phyloP scores from a whole-genome alignment of 2,797 vertebrate species.

The Denticeps clupeoides region DNA sequence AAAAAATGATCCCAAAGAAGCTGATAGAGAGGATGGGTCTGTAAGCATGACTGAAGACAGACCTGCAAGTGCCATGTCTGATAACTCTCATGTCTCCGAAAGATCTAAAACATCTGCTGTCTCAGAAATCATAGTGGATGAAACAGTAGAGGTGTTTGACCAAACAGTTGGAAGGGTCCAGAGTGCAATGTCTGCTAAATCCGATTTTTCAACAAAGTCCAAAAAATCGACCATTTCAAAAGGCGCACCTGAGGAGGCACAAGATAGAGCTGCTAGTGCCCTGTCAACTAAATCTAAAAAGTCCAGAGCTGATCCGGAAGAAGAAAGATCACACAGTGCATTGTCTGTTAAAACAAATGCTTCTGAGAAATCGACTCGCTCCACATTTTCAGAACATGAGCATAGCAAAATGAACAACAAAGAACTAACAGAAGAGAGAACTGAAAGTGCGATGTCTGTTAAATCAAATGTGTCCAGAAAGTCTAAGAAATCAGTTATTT shows the following conservation, averaged over 20 bases:
- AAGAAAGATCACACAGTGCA: background rate
- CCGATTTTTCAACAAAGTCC: background rate
- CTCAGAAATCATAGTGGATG: too few relatives aligned
- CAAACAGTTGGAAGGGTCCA: slow-evolving; percentile 7
- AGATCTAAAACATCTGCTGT: slow-evolving; percentile 22
- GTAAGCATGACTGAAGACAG: slow-evolving; percentile 11
- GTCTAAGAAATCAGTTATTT: slow-evolving; percentile 12
- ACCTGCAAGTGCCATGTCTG: slow-evolving; percentile 23
- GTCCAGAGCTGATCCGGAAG: background rate
- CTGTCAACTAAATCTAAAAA: slow-evolving; percentile 7
- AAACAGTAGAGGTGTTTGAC: slow-evolving; percentile 11
- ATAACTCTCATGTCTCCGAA: slow-evolving; percentile 24
- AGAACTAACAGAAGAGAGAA: slow-evolving; percentile 4
- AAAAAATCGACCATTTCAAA: slow-evolving; percentile 10
- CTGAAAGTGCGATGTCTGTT: slow-evolving; percentile 14
- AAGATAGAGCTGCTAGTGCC: slow-evolving; percentile 14
- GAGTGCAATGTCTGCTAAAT: slow-evolving; percentile 19
- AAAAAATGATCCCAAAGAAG: slow-evolving; percentile 6
- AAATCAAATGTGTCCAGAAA: slow-evolving; percentile 20
- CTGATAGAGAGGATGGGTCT: background rate
- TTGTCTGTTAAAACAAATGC: slow-evolving; percentile 20
- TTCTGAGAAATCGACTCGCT: slow-evolving; percentile 25
- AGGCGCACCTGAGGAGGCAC: slow-evolving; percentile 3
- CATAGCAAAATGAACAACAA: background rate
- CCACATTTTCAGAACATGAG: slow-evolving; percentile 23